Evolutionary conservation across 2,888 invertebrate genomes (phyloP).

Genomic region (Raillietiella orientalis): DNA sequence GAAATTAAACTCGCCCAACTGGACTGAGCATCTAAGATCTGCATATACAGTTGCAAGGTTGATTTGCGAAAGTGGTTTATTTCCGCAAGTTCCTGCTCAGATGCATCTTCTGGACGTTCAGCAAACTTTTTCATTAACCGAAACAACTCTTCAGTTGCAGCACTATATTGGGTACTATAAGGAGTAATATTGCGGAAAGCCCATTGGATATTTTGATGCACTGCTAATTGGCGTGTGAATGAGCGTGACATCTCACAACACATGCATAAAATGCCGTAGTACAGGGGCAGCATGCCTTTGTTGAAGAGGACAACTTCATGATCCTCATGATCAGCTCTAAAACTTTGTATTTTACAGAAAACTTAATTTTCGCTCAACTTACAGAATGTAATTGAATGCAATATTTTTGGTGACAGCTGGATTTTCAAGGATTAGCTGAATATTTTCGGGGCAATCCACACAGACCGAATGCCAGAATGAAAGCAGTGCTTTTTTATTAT

Average conservation of each 20-base stretch:
- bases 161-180: slow-evolving; percentile 72
- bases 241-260: slow-evolving; percentile 61
- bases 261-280: slow-evolving; percentile 30
- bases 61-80: slow-evolving; percentile 52
- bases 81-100: slow-evolving; percentile 39
- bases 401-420: slow-evolving; percentile 68
- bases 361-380: slow-evolving; percentile 14
- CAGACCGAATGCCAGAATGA: slow-evolving; percentile 82
- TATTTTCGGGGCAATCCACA: slow-evolving; percentile 70
- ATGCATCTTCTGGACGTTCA: slow-evolving; percentile 40
- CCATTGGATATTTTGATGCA: slow-evolving; percentile 86
- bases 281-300: slow-evolving; percentile 63
- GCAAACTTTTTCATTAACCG: slow-evolving; percentile 66
- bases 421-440: slow-evolving; percentile 54
- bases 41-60: slow-evolving; percentile 57
- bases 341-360: slow-evolving; percentile 7
- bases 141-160: slow-evolving; percentile 61
- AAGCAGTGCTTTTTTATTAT: slow-evolving; percentile 71
- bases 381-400: slow-evolving; percentile 86
- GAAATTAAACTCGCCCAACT: slow-evolving; percentile 82
- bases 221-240: slow-evolving; percentile 54
- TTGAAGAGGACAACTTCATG: slow-evolving; percentile 82
- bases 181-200: slow-evolving; percentile 85
- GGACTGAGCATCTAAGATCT: slow-evolving; percentile 57
- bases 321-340: slow-evolving; percentile 78